Conservation (phyloP, 2,888 invertebrate species). For the Cosmia trapezina region DNA sequence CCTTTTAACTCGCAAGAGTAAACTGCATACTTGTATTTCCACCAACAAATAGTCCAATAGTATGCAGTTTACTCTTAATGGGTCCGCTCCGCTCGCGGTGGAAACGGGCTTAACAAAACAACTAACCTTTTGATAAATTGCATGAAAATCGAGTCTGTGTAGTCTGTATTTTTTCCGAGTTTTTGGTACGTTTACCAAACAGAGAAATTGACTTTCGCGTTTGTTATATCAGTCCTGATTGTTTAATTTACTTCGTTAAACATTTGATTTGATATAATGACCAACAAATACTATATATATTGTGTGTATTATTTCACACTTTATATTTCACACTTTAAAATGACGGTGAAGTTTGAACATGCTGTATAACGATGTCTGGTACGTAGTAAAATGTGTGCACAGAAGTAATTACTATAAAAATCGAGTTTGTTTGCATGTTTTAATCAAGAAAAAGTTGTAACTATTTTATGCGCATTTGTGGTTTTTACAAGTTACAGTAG, state of each 20-base stretch:
- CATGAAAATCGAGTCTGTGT: background rate
- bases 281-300: no score
- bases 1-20: no score
- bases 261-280: background rate
- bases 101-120: no score
- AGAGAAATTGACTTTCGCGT: no score
- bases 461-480: background rate
- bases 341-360: background rate
- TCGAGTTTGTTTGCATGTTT: slow-evolving; percentile 5
- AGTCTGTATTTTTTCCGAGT: background rate
- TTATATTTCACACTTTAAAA: background rate
- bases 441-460: background rate
- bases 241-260: no score
- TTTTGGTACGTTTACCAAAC: background rate
- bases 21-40: no score
- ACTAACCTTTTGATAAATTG: no score
- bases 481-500: background rate
- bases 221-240: background rate
- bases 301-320: background rate
- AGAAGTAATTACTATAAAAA: slow-evolving; percentile 6
- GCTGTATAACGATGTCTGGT: background rate
- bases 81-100: no score
- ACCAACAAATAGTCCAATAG: no score
- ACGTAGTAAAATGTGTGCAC: background rate
- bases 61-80: no score